A percentile compares a stretch with the other conserved stretches of the same genome.
Conservation (phyloP, 2,797 vertebrate genomes). For the Crax fasciolata region DNA sequence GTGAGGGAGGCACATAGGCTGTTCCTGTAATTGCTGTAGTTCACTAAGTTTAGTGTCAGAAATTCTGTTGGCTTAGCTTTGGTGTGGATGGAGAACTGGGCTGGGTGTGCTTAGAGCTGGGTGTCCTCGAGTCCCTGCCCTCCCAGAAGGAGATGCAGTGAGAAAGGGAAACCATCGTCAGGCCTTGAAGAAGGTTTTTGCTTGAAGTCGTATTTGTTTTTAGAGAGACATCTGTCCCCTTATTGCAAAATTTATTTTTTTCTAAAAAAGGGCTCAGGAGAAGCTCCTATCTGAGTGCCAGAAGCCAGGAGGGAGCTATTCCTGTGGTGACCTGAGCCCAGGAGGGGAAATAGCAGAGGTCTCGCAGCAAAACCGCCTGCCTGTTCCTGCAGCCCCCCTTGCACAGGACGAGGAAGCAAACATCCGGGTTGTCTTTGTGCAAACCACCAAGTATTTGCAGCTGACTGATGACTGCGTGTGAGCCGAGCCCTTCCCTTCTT, state of each 20-base stretch:
- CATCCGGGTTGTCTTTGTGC: neutral
- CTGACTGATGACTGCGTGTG: neutral
- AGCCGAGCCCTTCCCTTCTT: neutral
- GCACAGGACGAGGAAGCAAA: neutral
- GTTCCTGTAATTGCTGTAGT: neutral
- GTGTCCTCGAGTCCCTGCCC: neutral
- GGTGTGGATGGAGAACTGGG: neutral
- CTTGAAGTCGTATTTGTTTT: neutral
- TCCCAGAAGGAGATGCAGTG: accelerated
- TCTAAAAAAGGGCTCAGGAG: neutral
- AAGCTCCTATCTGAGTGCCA: neutral
- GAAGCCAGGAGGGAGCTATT: neutral
- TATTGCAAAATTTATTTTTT: neutral
- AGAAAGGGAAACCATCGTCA: neutral
- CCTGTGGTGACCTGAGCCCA: neutral
- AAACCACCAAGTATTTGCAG: neutral
- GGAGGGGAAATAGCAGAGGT: neutral
- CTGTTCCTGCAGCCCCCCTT: neutral
- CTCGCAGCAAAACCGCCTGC: neutral
- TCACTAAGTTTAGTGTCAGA: accelerated
- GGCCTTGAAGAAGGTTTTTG: accelerated
- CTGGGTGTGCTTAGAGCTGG: accelerated
- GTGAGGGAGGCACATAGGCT: neutral
- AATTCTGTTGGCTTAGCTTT: accelerated
- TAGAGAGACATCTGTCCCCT: neutral